Evolutionary conservation across 2,888 invertebrate genomes (phyloP).

Genomic region (Nematopogon swammerdamellus): DNA sequence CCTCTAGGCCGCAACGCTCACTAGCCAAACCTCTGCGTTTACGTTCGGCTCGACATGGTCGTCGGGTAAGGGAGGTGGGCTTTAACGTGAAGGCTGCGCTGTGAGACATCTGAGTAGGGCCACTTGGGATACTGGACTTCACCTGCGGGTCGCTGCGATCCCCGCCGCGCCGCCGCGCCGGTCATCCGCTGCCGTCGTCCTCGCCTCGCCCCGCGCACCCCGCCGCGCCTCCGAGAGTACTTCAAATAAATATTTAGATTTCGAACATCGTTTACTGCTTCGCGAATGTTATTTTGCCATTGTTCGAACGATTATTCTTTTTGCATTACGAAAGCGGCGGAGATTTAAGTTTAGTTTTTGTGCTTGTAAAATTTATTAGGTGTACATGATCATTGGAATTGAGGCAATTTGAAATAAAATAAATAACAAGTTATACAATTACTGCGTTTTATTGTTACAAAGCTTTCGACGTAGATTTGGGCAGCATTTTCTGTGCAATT

Average conservation of each 20-base stretch:
- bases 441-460: no score
- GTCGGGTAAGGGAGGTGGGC: not conserved
- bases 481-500: no score
- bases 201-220: slow-evolving; percentile 14
- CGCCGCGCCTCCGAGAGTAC: slow-evolving; percentile 12
- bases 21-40: not conserved
- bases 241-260: slow-evolving; percentile 34
- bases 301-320: slow-evolving; percentile 23
- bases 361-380: slow-evolving; percentile 27
- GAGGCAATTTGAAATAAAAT: slow-evolving; percentile 14
- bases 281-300: slow-evolving; percentile 25
- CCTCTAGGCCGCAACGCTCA: not conserved
- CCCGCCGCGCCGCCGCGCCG: not conserved
- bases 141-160: not conserved
- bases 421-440: no score
- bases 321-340: slow-evolving; percentile 18
- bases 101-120: no score
- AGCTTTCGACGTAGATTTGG: no score
- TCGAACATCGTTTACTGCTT: slow-evolving; percentile 23
- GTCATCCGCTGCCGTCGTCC: slow-evolving; percentile 7
- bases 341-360: slow-evolving; percentile 16
- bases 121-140: no score
- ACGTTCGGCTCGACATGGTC: not conserved
- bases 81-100: not conserved
- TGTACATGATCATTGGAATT: slow-evolving; percentile 19